Conservation (phyloP, 1,140 invertebrate species). For the Pseudomyrmex cubaensis region DNA sequence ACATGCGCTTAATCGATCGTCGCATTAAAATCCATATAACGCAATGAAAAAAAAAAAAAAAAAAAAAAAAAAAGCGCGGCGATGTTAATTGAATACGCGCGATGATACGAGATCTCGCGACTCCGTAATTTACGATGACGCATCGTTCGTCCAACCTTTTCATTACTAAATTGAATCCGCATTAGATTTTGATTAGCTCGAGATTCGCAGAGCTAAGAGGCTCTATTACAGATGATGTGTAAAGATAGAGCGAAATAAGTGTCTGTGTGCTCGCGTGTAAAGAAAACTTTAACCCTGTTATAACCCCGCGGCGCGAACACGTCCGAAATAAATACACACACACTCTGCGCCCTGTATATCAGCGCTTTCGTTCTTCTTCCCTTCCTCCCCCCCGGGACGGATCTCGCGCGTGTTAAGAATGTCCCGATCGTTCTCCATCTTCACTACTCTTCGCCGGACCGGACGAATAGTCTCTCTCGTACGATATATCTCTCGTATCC, state of each 20-base stretch:
- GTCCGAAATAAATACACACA: too few relatives aligned
- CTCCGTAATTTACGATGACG: conserved; percentile 31
- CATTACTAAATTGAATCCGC: conserved; percentile 11
- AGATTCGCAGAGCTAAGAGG: neutral
- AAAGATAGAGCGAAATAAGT: neutral
- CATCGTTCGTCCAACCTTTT: neutral
- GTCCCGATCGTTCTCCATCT: conserved; percentile 52
- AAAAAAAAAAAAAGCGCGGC: neutral
- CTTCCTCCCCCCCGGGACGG: neutral
- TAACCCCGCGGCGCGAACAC: too few relatives aligned
- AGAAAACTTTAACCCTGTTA: too few relatives aligned
- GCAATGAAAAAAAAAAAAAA: neutral
- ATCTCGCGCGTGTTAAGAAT: conserved; percentile 50
- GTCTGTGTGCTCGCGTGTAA: neutral
- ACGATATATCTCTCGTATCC: conserved; percentile 9
- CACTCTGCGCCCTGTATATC: too few relatives aligned
- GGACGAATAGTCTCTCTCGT: conserved; percentile 53
- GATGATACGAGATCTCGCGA: conserved; percentile 1
- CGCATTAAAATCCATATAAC: conserved; percentile 3
- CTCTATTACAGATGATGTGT: too few relatives aligned
- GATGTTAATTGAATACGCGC: conserved; percentile 20
- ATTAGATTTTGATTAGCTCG: conserved; percentile 1
- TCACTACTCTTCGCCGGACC: conserved; percentile 44
- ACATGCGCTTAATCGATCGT: conserved; percentile 16
- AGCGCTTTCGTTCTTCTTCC: neutral